phyloP scores from a whole-genome alignment of 2,113 vertebrate species.

The Clarias batrachus region DNA sequence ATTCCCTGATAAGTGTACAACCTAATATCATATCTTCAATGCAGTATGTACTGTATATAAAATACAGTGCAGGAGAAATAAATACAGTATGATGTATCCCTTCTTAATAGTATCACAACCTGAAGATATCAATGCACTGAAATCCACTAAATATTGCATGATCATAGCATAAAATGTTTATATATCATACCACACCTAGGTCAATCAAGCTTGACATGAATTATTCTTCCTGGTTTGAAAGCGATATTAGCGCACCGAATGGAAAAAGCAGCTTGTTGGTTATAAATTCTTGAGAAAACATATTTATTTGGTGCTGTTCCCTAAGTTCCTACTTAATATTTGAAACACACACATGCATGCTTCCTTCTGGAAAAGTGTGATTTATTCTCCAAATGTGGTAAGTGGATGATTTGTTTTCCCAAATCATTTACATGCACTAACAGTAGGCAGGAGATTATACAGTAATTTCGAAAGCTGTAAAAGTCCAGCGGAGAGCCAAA shows the following conservation, averaged over 20 bases:
- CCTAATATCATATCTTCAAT: neutral
- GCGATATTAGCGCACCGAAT: neutral
- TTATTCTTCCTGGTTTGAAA: neutral
- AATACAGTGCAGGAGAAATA: neutral
- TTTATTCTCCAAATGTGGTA: slow-evolving; percentile 55
- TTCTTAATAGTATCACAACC: neutral
- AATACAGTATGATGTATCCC: neutral
- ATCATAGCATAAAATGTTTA: neutral
- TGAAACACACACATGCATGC: slow-evolving; percentile 2
- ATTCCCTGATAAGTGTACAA: neutral
- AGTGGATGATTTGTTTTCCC: slow-evolving; percentile 46
- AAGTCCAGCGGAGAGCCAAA: slow-evolving; percentile 30
- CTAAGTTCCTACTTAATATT: slow-evolving; percentile 2
- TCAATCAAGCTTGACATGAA: neutral
- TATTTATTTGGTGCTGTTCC: slow-evolving; percentile 17
- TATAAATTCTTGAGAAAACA: neutral
- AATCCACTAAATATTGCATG: neutral
- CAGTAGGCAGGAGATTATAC: slow-evolving; percentile 43
- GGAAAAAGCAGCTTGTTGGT: neutral
- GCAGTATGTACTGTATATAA: neutral
- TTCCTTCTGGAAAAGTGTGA: slow-evolving; percentile 46
- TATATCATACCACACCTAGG: neutral
- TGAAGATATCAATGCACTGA: neutral
- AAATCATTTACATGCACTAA: slow-evolving; percentile 40
- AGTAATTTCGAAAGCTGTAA: slow-evolving; percentile 37